These are phyloP conservation scores for Tolypeutes matacus DNA, from an alignment of 2,797 vertebrate genomes.

Conservation along the genomic window DNA sequence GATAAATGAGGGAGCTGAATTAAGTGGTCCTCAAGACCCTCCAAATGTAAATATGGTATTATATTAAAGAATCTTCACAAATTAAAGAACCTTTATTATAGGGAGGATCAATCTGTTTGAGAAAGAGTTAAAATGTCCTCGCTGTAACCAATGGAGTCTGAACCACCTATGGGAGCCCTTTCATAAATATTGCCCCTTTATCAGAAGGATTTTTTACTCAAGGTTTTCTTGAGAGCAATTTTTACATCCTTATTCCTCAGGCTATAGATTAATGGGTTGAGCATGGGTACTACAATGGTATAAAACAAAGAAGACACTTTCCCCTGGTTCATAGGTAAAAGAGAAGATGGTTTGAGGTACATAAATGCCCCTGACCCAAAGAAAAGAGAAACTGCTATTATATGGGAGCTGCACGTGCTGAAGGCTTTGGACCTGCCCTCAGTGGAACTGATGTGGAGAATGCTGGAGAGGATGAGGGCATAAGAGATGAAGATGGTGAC, in stretches of 20 bases:
- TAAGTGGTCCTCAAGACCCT: not conserved
- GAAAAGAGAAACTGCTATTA: slow-evolving; percentile 74
- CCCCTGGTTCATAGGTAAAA: slow-evolving; percentile 71
- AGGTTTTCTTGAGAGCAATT: slow-evolving; percentile 70
- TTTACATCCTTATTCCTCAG: too few species aligned
- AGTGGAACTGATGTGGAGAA: slow-evolving; percentile 20
- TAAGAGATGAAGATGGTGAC: slow-evolving; percentile 77
- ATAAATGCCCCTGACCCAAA: slow-evolving; percentile 78
- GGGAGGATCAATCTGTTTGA: not conserved
- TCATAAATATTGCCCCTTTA: not conserved
- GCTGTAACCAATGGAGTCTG: not conserved
- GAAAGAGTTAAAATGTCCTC: not conserved
- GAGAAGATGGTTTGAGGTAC: slow-evolving; percentile 78
- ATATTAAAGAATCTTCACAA: not conserved
- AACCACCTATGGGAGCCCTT: not conserved
- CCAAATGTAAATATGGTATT: not conserved
- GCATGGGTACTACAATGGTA: slow-evolving; percentile 77
- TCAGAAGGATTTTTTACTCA: slow-evolving; percentile 58
- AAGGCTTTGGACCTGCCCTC: slow-evolving; percentile 74
- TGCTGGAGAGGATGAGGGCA: slow-evolving; percentile 69
- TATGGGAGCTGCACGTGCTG: slow-evolving; percentile 80
- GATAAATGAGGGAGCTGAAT: not conserved
- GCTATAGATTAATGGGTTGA: slow-evolving; percentile 80
- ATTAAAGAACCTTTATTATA: not conserved
- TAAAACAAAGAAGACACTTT: slow-evolving; percentile 80